Percentiles rank a stretch among this genome's conserved stretches.
Conservation (phyloP, 2,113 vertebrate genomes). For the Myrmophylax atrothorax region DNA sequence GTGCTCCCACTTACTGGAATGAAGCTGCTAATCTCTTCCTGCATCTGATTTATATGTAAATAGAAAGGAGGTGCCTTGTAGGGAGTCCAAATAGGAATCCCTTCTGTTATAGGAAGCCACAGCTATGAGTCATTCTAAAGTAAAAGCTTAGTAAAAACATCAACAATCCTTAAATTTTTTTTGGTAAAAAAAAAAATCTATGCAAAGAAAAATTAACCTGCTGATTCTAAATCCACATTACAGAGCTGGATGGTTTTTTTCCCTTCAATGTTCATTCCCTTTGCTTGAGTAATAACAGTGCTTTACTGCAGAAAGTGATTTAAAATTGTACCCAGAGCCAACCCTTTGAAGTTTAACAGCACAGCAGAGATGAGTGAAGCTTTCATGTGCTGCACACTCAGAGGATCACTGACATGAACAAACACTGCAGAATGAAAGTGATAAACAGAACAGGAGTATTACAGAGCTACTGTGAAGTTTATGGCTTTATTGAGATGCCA, state of each 20-base stretch:
- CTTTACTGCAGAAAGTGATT: neutral
- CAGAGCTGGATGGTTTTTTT: neutral
- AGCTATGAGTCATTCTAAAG: conserved; percentile 49
- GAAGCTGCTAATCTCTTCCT: conserved; percentile 57
- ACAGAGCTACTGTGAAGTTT: neutral
- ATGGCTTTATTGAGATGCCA: neutral
- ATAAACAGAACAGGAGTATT: neutral
- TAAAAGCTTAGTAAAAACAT: conserved; percentile 32
- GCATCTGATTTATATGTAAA: conserved; percentile 43
- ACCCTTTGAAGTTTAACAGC: neutral
- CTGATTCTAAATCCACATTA: neutral
- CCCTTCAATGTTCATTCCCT: neutral
- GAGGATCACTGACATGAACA: neutral
- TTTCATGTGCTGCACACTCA: neutral
- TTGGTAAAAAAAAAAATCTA: neutral
- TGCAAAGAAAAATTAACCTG: neutral
- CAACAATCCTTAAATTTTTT: conserved; percentile 21
- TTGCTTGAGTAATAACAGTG: neutral
- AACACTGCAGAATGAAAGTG: neutral
- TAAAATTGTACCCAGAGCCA: neutral
- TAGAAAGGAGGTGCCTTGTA: conserved; percentile 43
- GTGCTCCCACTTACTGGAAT: conserved; percentile 35
- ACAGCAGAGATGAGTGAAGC: neutral
- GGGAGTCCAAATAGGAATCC: conserved; percentile 56
- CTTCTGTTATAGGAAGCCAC: conserved; percentile 42